Percentiles rank a stretch among this genome's conserved stretches.
Conservation (phyloP, 2,797 vertebrate species). For the Chrysocyon brachyurus region DNA sequence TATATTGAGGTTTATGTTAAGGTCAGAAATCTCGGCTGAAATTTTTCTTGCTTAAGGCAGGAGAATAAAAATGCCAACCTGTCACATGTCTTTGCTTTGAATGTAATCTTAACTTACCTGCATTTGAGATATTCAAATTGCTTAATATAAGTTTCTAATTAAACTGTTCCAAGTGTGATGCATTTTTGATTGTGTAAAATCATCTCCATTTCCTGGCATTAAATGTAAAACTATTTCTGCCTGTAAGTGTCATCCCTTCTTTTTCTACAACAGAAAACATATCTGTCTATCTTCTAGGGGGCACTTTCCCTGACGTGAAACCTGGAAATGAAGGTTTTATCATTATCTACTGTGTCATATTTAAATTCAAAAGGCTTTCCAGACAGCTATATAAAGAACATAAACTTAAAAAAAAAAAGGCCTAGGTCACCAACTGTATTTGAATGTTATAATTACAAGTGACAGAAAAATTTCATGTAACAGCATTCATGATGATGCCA, state of each 20-base stretch:
- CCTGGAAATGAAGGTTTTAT: not conserved
- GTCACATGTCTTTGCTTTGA: conserved; percentile 22
- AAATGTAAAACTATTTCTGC: not conserved
- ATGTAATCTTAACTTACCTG: not conserved
- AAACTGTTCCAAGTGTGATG: not conserved
- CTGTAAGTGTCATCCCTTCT: not conserved
- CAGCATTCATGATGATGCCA: not conserved
- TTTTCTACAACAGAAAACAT: not conserved
- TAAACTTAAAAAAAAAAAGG: not conserved
- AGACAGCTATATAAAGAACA: not conserved
- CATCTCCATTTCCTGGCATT: not conserved
- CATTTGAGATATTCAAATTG: not conserved
- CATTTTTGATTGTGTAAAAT: conserved; percentile 2
- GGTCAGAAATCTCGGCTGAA: conserved; percentile 79
- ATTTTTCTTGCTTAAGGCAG: conserved; percentile 76
- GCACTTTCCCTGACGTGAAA: not conserved
- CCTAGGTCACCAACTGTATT: not conserved
- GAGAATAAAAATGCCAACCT: conserved; percentile 71
- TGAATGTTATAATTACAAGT: not conserved
- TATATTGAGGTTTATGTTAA: conserved; percentile 83
- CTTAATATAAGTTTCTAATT: conserved; percentile 46
- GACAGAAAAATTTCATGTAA: not conserved
- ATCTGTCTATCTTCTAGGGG: not conserved
- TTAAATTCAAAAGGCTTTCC: conserved; percentile 26
- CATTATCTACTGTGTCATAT: not conserved